Evolutionary conservation across 2,113 vertebrate genomes (phyloP), one percentile per base, ranked within the genome.

Genomic region (Petrocephalus microphthalmus): DNA sequence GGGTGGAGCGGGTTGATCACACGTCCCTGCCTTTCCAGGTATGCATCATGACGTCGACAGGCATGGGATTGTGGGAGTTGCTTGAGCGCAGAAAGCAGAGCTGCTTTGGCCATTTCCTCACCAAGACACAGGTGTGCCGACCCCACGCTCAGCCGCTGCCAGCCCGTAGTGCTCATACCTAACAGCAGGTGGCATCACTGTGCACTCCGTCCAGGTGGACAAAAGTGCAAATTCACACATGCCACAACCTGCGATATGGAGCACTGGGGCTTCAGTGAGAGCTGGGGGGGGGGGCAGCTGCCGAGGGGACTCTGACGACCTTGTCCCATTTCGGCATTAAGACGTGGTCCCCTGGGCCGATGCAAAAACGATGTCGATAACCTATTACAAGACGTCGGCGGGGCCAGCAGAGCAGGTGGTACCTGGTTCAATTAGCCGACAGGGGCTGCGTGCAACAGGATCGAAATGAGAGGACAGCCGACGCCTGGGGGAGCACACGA

Each of bases 361-460:
- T 85, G 91, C 92, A 91, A 92, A 94, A 93, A 91, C 92, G 91
- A 91, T 91, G 93, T 95, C 95, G 93, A 96, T 96, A 96, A 95
- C 92, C 94, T 92, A 94, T 96, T 94, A 95, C 91, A 87, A 90
- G 91, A 90, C 78, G 89, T 89, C 87, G 51, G 81, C 88, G 87
- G 90, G 85, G 54, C 37, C 56, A 29, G 45, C 74, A 20, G 89
- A 84, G 87, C 85, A 51, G 37, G 71, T 90, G 88, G 88, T 89
- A 89, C 88, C 88, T 90, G 89, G 90, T 90, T 92, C 91, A 91
- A 92, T 92, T 91, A 91, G 90, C 91, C 87, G 42, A 84, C 45
- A 91, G 53, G 57, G 81, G 78, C 64, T 89, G 83, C 78, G 71
- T 89, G 90, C 87, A 87, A 67, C 71, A 88, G 82, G 84, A 88